These are phyloP conservation scores for Excalfactoria chinensis DNA, from an alignment of 2,113 vertebrate species.

Conservation along the genomic window DNA sequence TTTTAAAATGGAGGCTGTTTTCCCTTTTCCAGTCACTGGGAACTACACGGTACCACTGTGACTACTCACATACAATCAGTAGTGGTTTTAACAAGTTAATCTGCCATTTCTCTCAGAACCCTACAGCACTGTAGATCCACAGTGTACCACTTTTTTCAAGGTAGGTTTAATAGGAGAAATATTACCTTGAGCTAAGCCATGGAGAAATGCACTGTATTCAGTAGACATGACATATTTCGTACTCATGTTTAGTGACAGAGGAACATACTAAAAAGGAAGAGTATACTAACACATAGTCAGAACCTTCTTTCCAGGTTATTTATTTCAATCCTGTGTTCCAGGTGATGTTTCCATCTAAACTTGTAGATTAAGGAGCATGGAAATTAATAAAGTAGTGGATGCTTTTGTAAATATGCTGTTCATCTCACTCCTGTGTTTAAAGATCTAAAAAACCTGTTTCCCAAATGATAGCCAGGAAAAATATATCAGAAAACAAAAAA, in stretches of 20 bases:
- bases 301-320: not conserved
- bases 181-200: not conserved
- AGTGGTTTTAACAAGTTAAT: not conserved
- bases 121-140: not conserved
- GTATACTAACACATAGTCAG: not conserved
- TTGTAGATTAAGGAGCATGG: not conserved
- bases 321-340: not conserved
- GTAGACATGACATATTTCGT: not conserved
- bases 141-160: not conserved
- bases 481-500: not conserved
- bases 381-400: not conserved
- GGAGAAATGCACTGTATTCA: not conserved
- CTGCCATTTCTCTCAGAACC: not conserved
- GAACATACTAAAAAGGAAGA: not conserved
- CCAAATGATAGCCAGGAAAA: not conserved
- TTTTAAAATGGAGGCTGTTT: too few relatives aligned
- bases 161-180: not conserved
- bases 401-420: not conserved
- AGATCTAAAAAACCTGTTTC: not conserved
- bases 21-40: not conserved
- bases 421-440: not conserved
- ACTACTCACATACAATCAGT: not conserved
- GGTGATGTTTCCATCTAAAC: not conserved
- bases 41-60: not conserved
- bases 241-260: not conserved